Evolutionary conservation across 2,113 vertebrate species (phyloP).

Genomic region (Salvelinus alpinus): DNA sequence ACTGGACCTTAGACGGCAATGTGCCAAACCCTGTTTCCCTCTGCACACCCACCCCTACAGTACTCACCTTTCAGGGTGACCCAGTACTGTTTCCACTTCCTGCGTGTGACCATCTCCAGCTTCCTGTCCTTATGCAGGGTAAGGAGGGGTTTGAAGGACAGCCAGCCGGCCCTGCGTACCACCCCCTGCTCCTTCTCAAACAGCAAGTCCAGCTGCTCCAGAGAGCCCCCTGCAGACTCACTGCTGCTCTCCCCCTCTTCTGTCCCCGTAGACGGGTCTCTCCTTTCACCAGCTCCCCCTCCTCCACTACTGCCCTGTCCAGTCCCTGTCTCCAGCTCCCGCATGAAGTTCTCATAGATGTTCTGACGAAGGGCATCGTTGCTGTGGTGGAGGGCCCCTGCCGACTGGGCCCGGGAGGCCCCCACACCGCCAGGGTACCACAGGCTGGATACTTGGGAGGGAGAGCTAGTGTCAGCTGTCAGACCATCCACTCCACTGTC

Average conservation of each 20-base stretch:
- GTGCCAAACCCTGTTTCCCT: neutral
- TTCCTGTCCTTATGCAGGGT: slow-evolving; percentile 94
- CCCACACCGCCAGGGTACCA: slow-evolving; percentile 74
- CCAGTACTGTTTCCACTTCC: slow-evolving; percentile 97
- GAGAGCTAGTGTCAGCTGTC: slow-evolving; percentile 75
- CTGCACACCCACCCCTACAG: neutral
- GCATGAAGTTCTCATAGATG: slow-evolving; percentile 93
- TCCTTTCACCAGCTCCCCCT: slow-evolving; percentile 36
- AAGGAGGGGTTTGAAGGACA: slow-evolving; percentile 92
- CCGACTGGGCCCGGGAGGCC: slow-evolving; percentile 81
- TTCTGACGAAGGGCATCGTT: slow-evolving; percentile 83
- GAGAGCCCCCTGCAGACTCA: slow-evolving; percentile 84
- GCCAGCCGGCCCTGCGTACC: slow-evolving; percentile 92
- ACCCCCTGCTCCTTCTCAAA: slow-evolving; percentile 96
- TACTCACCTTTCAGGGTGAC: slow-evolving; percentile 90
- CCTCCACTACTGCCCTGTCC: slow-evolving; percentile 38
- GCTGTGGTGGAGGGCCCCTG: slow-evolving; percentile 76
- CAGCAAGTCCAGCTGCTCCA: slow-evolving; percentile 91
- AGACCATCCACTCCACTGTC: slow-evolving; percentile 87
- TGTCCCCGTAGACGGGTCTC: slow-evolving; percentile 64
- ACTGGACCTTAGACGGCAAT: neutral
- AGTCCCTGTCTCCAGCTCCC: slow-evolving; percentile 83
- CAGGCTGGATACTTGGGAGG: slow-evolving; percentile 75
- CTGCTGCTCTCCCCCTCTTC: slow-evolving; percentile 83
- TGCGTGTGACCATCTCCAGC: slow-evolving; percentile 87